Evolutionary conservation across 1,140 invertebrate species (phyloP).

Genomic region (Gryllus bimaculatus): DNA sequence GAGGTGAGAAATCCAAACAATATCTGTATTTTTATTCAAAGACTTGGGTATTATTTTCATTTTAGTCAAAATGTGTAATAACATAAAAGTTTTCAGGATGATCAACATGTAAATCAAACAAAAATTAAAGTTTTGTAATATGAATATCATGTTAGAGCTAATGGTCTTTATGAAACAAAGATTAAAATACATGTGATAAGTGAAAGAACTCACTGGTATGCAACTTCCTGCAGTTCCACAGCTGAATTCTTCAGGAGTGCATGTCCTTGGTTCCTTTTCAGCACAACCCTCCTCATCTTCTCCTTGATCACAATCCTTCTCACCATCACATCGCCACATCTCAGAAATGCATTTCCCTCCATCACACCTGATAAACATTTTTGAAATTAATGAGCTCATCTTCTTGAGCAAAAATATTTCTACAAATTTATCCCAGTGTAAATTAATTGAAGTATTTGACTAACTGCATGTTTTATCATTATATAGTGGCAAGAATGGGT

Average conservation of each 20-base stretch:
- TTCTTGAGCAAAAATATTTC: too few relatives aligned
- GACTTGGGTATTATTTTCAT: not conserved
- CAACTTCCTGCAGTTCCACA: constrained; percentile 45
- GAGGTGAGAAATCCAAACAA: not conserved
- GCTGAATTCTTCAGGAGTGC: constrained; percentile 55
- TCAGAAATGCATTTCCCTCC: constrained; percentile 63
- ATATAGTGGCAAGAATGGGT: too few relatives aligned
- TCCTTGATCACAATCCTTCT: constrained; percentile 68
- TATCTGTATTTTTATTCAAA: not conserved
- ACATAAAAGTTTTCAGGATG: too few relatives aligned
- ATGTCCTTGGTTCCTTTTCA: constrained; percentile 46
- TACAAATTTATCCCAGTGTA: too few relatives aligned
- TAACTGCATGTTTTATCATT: too few relatives aligned
- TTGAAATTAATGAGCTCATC: not conserved
- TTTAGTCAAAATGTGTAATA: too few relatives aligned
- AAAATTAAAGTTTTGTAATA: too few relatives aligned
- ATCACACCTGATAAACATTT: constrained; percentile 40
- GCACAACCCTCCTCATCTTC: constrained; percentile 72
- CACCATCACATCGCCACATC: constrained; percentile 70
- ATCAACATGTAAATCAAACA: too few relatives aligned
- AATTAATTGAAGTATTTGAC: too few relatives aligned
- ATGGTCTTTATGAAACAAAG: too few relatives aligned
- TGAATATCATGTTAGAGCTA: too few relatives aligned
- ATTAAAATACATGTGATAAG: too few relatives aligned
- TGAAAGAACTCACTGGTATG: constrained; percentile 17